phyloP scores from a whole-genome alignment of 2,888 invertebrate species.

The Aphidoletes aphidimyza region DNA sequence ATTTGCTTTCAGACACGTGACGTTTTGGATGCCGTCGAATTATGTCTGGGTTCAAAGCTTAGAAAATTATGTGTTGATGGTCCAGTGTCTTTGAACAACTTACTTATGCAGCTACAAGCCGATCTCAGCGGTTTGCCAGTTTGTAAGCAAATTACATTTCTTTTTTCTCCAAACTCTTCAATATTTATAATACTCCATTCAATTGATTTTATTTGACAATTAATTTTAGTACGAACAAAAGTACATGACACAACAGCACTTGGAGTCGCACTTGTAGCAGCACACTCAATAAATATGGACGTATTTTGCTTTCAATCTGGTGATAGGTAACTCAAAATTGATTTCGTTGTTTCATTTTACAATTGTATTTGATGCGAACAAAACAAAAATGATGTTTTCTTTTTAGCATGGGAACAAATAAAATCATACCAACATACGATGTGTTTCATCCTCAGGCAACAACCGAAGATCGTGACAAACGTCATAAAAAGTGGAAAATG shows the following conservation, averaged over 20 bases:
- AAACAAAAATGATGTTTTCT: not conserved
- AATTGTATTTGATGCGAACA: not conserved
- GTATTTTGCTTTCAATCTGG: conserved; percentile 74
- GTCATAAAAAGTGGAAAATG: conserved; percentile 94
- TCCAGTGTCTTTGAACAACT: conserved; percentile 87
- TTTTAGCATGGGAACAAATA: conserved; percentile 62
- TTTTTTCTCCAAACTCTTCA: too few relatives aligned
- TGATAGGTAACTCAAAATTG: not conserved
- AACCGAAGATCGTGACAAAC: conserved; percentile 80
- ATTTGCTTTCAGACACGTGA: conserved; percentile 97
- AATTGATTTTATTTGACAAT: not conserved
- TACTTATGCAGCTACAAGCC: conserved; percentile 96
- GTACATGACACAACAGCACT: conserved; percentile 91
- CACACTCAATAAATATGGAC: conserved; percentile 78
- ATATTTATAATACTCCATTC: too few relatives aligned
- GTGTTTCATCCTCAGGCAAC: conserved; percentile 85
- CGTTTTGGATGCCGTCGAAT: conserved; percentile 92
- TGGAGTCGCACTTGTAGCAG: conserved; percentile 94
- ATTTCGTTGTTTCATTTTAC: not conserved
- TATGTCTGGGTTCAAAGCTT: conserved; percentile 87
- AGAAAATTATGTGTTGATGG: conserved; percentile 92
- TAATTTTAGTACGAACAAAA: conserved; percentile 76
- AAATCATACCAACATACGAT: conserved; percentile 70
- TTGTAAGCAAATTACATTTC: conserved; percentile 69
- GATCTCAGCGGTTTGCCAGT: conserved; percentile 93